A percentile compares a stretch with the other conserved stretches of the same genome.
Conservation (phyloP, 2,888 invertebrate genomes). For the Drosophila maculinotata region DNA sequence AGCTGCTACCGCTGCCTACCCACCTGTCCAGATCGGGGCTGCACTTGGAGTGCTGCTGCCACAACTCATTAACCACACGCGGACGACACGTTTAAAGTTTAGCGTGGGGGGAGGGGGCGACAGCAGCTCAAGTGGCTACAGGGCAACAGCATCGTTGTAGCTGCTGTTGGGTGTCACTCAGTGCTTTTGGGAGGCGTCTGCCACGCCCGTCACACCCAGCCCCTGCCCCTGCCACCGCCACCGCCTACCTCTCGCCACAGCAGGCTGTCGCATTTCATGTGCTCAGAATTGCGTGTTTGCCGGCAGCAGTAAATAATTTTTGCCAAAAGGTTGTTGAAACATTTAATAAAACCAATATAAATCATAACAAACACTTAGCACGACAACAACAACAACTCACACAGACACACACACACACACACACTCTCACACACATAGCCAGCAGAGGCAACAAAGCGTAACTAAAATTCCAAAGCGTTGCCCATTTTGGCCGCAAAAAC, state of each 20-base stretch:
- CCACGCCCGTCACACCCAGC: neutral
- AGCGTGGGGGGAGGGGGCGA: conserved; percentile 1
- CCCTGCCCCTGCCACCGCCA: too few relatives aligned
- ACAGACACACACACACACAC: conserved; percentile 29
- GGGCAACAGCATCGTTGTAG: conserved; percentile 19
- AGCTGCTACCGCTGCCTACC: conserved; percentile 48
- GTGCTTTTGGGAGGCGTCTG: conserved; percentile 17
- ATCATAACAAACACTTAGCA: conserved; percentile 83
- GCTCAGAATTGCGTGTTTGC: conserved; percentile 52
- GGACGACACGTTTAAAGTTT: conserved; percentile 28
- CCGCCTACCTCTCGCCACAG: conserved; percentile 1
- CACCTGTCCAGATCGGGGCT: conserved; percentile 19
- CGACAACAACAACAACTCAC: conserved; percentile 57
- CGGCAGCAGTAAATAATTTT: conserved; percentile 76
- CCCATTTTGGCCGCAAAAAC: conserved; percentile 77
- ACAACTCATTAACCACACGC: conserved; percentile 60
- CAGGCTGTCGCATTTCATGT: conserved; percentile 45
- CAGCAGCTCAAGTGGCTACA: conserved; percentile 17
- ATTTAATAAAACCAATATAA: conserved; percentile 85
- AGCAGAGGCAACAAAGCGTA: conserved; percentile 72
- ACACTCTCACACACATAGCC: conserved; percentile 15
- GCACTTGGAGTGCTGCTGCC: conserved; percentile 60
- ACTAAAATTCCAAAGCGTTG: conserved; percentile 80
- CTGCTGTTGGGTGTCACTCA: conserved; percentile 40
- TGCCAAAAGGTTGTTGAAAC: conserved; percentile 82